phyloP scores from a whole-genome alignment of 2,888 invertebrate species.

The Tachina lurida region DNA sequence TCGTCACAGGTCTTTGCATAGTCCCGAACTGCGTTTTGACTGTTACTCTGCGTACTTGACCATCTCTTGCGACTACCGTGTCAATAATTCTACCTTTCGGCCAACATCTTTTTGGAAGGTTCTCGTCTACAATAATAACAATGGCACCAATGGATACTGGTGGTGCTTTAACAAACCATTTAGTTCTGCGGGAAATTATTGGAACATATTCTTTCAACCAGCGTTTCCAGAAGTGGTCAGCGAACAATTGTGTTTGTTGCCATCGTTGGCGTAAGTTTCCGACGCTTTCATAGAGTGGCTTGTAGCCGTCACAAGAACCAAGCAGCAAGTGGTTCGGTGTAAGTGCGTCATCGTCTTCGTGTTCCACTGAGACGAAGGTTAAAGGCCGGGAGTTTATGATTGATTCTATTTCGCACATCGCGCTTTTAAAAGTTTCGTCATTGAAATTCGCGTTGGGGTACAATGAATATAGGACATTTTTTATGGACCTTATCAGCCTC shows the following conservation, averaged over 20 bases:
- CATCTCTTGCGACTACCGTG: no score
- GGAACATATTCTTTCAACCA: slow-evolving; percentile 13
- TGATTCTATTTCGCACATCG: no score
- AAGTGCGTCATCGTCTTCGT: background rate
- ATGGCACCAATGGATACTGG: background rate
- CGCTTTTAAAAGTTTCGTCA: no score
- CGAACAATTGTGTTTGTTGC: background rate
- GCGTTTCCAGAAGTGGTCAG: slow-evolving; percentile 1
- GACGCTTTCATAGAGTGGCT: background rate
- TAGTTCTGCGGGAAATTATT: slow-evolving; percentile 9
- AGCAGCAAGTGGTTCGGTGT: slow-evolving; percentile 6
- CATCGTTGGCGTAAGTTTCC: background rate
- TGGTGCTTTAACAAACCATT: slow-evolving; percentile 5
- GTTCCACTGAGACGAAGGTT: no score
- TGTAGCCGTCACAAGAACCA: background rate
- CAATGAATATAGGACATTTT: background rate
- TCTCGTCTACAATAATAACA: no score
- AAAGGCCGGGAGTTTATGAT: no score
- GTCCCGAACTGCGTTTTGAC: no score
- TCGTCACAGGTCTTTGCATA: no score
- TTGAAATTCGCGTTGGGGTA: no score
- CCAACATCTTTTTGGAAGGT: no score
- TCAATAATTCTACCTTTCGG: no score
- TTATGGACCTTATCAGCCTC: background rate
- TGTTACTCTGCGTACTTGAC: no score